Conservation (phyloP, 2,888 invertebrate genomes). For the Microctonus hyperodae region DNA sequence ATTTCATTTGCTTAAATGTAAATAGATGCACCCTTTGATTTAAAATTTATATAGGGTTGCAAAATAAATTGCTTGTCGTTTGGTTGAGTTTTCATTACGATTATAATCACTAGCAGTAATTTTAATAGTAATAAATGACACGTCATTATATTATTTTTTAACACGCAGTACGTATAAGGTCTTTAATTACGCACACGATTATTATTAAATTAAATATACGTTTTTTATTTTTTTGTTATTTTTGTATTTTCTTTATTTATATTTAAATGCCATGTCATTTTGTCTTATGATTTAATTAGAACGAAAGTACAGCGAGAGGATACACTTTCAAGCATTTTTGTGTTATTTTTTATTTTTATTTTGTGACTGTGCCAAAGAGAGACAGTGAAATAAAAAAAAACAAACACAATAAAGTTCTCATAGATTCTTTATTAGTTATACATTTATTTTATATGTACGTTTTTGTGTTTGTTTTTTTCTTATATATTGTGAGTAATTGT, state of each 20-base stretch:
- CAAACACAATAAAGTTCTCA: not conserved
- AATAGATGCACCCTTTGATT: conserved; percentile 17
- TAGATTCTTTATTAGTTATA: not conserved
- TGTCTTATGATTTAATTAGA: conserved; percentile 19
- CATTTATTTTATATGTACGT: no score
- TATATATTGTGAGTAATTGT: conserved; percentile 2
- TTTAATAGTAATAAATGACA: conserved; percentile 12
- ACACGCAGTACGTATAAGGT: conserved; percentile 38
- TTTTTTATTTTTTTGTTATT: conserved; percentile 22
- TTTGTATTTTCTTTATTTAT: not conserved
- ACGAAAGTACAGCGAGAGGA: conserved; percentile 23
- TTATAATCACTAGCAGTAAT: conserved; percentile 1
- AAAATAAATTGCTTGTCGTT: conserved; percentile 35
- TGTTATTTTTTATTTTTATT: not conserved
- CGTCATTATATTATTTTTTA: conserved; percentile 20
- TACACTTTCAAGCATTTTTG: not conserved
- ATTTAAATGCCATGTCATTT: conserved; percentile 15
- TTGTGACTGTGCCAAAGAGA: conserved; percentile 24
- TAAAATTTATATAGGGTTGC: conserved; percentile 8
- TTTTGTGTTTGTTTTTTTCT: not conserved
- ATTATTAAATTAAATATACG: conserved; percentile 25
- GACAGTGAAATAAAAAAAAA: not conserved
- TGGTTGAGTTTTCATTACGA: conserved; percentile 17
- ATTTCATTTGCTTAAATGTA: not conserved
- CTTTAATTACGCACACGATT: conserved; percentile 30